These are phyloP conservation scores for Sebastiscus tertius DNA, from an alignment of 2,797 vertebrate genomes.

Conservation along the genomic window DNA sequence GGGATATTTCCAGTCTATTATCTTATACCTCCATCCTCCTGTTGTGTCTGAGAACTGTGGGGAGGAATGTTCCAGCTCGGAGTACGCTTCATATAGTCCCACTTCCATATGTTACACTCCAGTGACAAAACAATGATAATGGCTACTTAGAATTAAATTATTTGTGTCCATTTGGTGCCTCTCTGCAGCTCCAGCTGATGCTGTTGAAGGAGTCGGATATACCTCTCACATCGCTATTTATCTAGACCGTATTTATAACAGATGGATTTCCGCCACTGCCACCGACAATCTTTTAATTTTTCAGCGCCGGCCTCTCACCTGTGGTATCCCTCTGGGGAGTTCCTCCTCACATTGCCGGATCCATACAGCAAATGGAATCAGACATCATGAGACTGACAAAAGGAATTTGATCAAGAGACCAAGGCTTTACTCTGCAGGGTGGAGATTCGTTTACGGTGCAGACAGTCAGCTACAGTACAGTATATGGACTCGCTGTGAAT, in stretches of 20 bases:
- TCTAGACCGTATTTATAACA: conserved; percentile 24
- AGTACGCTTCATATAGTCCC: not conserved
- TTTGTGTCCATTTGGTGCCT: not conserved
- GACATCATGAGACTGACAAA: conserved; percentile 36
- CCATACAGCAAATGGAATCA: conserved; percentile 55
- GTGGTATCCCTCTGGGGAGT: conserved; percentile 17
- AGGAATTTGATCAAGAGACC: conserved; percentile 55
- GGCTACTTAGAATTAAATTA: not conserved
- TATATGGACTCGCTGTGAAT: conserved; percentile 11
- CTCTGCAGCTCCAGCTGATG: conserved; percentile 4
- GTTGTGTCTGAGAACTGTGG: not conserved
- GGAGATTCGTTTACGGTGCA: conserved; percentile 37
- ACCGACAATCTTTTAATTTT: conserved; percentile 46
- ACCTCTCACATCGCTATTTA: conserved; percentile 1
- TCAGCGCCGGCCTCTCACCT: conserved; percentile 21
- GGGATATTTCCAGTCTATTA: not conserved
- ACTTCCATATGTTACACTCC: conserved; percentile 13
- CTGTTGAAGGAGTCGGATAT: not conserved
- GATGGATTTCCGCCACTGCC: conserved; percentile 46
- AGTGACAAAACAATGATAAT: conserved; percentile 12
- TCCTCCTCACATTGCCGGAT: conserved; percentile 15
- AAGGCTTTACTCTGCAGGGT: conserved; percentile 19
- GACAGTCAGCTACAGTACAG: not conserved
- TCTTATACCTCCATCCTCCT: not conserved
- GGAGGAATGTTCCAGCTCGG: not conserved